Percentiles rank a stretch among this genome's conserved stretches.
These are phyloP conservation scores for Gymnarchus niloticus DNA, from an alignment of 2,113 vertebrate species.

Conservation along the genomic window DNA sequence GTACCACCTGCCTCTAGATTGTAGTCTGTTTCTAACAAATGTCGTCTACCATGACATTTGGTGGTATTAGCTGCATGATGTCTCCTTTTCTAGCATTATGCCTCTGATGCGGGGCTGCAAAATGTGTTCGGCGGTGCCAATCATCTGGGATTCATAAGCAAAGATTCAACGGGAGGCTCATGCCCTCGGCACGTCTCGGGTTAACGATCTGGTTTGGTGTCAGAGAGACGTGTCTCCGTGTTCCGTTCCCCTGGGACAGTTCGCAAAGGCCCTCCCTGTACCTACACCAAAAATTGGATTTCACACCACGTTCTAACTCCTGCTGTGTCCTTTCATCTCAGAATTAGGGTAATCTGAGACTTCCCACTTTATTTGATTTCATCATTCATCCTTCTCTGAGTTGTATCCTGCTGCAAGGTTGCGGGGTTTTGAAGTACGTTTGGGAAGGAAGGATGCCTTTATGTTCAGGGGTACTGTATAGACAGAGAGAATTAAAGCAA, in stretches of 20 bases:
- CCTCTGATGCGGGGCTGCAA: not conserved
- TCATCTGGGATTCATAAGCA: not conserved
- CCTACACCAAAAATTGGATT: constrained; percentile 12
- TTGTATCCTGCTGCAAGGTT: not conserved
- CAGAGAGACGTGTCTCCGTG: not conserved
- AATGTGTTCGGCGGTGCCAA: not conserved
- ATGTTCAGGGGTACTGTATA: not conserved
- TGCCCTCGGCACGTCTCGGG: not conserved
- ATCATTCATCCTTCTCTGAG: not conserved
- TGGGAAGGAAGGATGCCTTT: too few relatives aligned
- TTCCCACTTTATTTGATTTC: not conserved
- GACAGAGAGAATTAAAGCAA: not conserved
- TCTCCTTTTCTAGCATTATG: not conserved
- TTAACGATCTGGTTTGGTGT: not conserved
- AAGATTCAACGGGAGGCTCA: not conserved
- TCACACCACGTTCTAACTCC: constrained; percentile 12
- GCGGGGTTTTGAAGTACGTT: not conserved
- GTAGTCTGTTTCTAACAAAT: not conserved
- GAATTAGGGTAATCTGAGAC: constrained; percentile 22
- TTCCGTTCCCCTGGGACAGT: not conserved
- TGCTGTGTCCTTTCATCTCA: constrained; percentile 14
- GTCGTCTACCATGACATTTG: not conserved
- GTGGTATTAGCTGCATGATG: not conserved
- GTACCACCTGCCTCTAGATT: too few relatives aligned
- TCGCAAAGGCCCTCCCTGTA: not conserved